phyloP scores from a whole-genome alignment of 1,140 invertebrate species.

The Anoplophora glabripennis region DNA sequence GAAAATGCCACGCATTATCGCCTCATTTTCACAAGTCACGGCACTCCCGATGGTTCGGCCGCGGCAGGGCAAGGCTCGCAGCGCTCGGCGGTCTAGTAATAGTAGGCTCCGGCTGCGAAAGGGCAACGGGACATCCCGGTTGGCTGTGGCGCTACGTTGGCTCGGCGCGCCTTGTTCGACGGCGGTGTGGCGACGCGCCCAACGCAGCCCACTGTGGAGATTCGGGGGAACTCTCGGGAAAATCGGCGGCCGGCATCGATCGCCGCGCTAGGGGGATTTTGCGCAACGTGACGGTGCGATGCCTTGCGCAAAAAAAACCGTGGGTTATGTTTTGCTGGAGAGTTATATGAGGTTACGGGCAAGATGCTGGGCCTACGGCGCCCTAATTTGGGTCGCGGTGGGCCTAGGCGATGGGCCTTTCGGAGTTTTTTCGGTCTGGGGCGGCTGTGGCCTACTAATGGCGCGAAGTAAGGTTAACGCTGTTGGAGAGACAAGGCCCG shows the following conservation, averaged over 20 bases:
- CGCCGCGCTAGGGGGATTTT: slow-evolving; percentile 10
- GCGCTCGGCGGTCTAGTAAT: too few relatives aligned
- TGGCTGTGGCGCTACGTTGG: not conserved
- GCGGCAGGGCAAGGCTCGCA: too few relatives aligned
- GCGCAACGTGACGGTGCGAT: slow-evolving; percentile 2
- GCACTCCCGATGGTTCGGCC: too few relatives aligned
- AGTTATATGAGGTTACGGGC: not conserved
- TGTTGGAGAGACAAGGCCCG: not conserved
- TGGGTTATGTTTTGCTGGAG: not conserved
- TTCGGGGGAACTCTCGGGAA: slow-evolving; percentile 4
- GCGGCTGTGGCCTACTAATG: too few relatives aligned
- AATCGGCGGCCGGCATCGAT: slow-evolving; percentile 7
- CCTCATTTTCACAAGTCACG: too few relatives aligned
- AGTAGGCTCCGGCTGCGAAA: too few relatives aligned
- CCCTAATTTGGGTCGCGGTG: not conserved
- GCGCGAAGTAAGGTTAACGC: too few relatives aligned
- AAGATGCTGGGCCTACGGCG: not conserved
- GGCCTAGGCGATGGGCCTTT: too few relatives aligned
- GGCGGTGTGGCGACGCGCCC: not conserved
- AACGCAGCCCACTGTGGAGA: not conserved
- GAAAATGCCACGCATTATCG: too few relatives aligned
- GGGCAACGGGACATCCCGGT: too few relatives aligned
- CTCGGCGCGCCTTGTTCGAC: not conserved
- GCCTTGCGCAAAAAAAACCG: not conserved
- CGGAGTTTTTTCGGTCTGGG: too few relatives aligned